Base-by-base conservation (phyloP, 2,113 vertebrate genomes). In the Urocynchramus pylzowi region DNA sequence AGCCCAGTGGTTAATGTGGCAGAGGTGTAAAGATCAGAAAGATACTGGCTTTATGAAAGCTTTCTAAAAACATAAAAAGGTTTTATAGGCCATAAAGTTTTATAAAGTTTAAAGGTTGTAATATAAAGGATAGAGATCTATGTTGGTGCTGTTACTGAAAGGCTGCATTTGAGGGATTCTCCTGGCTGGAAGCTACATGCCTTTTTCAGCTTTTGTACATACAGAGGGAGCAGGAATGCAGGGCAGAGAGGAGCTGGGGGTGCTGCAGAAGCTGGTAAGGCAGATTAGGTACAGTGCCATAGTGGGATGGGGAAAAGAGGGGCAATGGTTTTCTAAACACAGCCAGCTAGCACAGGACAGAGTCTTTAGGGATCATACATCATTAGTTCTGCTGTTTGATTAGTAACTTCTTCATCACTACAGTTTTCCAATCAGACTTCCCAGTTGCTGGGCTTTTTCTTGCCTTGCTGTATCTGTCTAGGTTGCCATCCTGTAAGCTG, bases 101-200 rank as follows among this genome's bases (percentile, higher is more conserved):
- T 33, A 22, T 23, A 3, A 54, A 42, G 52, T 67, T 59, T 52
- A 60, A 42, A 68, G 19, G 3, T 63, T 67, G 7, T 64, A 63
- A 54, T 35, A 19, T 70, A 31, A 61, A 74, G 65, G 19, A 33
- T 42, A 54, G 64, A 68, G 13, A 35, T 39, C 17, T 35, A 11
- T 44, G 28, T 64, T 84, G 23, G n/a, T 84, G 59, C 44, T 74
- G 3, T 73, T 39, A 24, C 1, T 60, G 54, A 56, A 59, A 56
- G 20, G 77, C 76, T 56, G 27, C 23, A 35, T 80, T 47, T 73
- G 73, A 59, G 26, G 33, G 28, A 50, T 87, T 71, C 52, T 84
- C 54, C 44, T 87, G 85, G 9, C 26, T 68, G 53, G 21, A 73
- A 15, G 4, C 31, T 45, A 0, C 0, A 0, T 68, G 63, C 41